Evolutionary conservation across 2,797 vertebrate species (phyloP).

Genomic region (Gila robusta): DNA sequence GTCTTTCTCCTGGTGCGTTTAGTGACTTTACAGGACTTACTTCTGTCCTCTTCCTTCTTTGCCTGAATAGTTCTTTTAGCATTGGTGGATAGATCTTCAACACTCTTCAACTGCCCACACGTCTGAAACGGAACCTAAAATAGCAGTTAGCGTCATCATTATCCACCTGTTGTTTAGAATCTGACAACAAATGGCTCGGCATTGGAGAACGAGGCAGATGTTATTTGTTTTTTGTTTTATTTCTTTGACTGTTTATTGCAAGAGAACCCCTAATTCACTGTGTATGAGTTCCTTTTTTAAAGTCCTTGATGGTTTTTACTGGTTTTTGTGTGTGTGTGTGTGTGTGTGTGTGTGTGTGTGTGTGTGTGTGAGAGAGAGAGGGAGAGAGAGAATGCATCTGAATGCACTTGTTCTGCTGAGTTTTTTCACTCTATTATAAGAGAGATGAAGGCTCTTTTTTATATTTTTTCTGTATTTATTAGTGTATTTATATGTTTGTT

Average conservation of each 20-base stretch:
- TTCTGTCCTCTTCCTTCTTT: conserved; percentile 16
- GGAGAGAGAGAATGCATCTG: not conserved
- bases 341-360: not conserved
- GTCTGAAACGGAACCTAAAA: not conserved
- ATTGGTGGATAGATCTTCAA: conserved; percentile 18
- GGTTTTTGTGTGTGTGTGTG: conserved; percentile 34
- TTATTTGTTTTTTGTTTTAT: not conserved
- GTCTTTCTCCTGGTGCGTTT: conserved; percentile 1
- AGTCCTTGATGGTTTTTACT: conserved; percentile 62
- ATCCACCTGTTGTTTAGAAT: conserved; percentile 1
- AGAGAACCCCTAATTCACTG: conserved; percentile 60
- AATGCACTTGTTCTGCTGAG: conserved; percentile 25
- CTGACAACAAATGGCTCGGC: not conserved
- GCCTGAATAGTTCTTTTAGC: not conserved
- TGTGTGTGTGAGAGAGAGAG: no score
- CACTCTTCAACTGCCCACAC: not conserved
- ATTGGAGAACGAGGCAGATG: not conserved
- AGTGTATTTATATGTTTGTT: conserved; percentile 64
- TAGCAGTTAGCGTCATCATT: conserved; percentile 1
- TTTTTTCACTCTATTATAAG: conserved; percentile 20
- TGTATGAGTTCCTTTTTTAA: conserved; percentile 62
- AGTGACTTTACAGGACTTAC: conserved; percentile 17
- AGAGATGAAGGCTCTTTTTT: conserved; percentile 46
- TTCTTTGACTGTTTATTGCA: conserved; percentile 20
- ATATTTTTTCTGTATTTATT: conserved; percentile 66